phyloP scores from a whole-genome alignment of 2,888 invertebrate species.

The Drosophila borborema region DNA sequence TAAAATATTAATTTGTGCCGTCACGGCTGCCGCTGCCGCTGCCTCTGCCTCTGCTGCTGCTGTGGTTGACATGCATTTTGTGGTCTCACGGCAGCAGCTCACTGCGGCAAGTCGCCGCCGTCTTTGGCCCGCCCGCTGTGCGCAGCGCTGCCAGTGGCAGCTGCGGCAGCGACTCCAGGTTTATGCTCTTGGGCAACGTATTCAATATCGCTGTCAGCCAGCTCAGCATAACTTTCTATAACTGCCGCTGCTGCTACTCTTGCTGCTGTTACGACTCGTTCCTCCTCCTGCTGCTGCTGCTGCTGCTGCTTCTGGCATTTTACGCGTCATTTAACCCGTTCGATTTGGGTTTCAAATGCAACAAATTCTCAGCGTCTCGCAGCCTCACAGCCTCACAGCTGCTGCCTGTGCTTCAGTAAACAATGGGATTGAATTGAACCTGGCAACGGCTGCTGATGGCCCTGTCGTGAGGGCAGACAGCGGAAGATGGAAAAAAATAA shows the following conservation, averaged over 20 bases:
- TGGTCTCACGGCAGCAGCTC: constrained; percentile 51
- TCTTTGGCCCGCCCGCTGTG: constrained; percentile 23
- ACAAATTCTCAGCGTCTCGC: constrained; percentile 40
- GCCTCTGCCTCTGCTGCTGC: constrained; percentile 1
- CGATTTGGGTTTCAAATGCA: constrained; percentile 67
- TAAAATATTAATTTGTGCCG: constrained; percentile 73
- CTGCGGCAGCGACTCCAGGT: constrained; percentile 43
- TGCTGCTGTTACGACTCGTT: too few relatives aligned
- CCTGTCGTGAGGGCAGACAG: background rate
- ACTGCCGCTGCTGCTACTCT: background rate
- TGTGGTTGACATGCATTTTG: constrained; percentile 78
- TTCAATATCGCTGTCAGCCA: constrained; percentile 26
- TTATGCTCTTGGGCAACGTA: constrained; percentile 49
- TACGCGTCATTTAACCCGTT: constrained; percentile 71
- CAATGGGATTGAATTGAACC: constrained; percentile 15
- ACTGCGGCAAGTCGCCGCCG: constrained; percentile 33
- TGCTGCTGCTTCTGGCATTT: constrained; percentile 52
- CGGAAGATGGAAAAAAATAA: background rate
- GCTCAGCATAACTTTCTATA: constrained; percentile 13
- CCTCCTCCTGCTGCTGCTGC: background rate
- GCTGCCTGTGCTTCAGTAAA: constrained; percentile 20
- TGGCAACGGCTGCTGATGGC: constrained; percentile 32
- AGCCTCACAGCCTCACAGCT: constrained; percentile 35
- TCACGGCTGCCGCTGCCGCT: constrained; percentile 13
- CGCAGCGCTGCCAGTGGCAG: constrained; percentile 19